phyloP scores from a whole-genome alignment of 1,140 invertebrate genomes.

The Cryptotermes secundus region DNA sequence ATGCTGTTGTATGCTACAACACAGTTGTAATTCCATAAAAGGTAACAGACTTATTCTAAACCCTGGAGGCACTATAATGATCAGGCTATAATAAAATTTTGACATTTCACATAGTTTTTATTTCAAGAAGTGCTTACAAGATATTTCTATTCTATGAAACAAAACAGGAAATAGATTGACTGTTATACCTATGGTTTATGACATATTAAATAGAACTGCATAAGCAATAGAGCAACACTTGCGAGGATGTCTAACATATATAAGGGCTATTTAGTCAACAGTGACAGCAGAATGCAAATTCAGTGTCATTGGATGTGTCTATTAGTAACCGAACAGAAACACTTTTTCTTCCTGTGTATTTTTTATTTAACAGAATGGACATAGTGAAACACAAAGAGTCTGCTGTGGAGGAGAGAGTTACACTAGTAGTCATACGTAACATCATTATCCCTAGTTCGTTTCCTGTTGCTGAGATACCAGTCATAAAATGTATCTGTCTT shows the following conservation, averaged over 20 bases:
- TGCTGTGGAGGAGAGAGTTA: not conserved
- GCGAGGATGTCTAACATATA: not conserved
- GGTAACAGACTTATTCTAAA: too few relatives aligned
- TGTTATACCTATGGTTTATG: not conserved
- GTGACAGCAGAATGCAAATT: not conserved
- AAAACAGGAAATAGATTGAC: not conserved
- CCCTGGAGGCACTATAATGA: not conserved
- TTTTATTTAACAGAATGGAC: conserved; percentile 3
- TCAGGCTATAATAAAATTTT: not conserved
- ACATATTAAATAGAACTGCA: not conserved
- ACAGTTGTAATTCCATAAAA: too few relatives aligned
- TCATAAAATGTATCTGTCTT: not conserved
- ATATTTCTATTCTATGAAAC: not conserved
- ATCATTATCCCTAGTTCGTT: not conserved
- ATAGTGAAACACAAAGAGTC: not conserved
- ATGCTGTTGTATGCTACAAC: too few relatives aligned
- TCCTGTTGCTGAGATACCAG: conserved; percentile 1
- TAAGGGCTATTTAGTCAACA: not conserved
- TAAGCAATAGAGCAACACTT: not conserved
- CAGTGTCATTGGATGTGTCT: not conserved
- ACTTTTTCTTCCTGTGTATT: not conserved
- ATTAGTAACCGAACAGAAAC: not conserved
- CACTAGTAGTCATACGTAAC: not conserved
- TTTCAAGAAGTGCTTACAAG: not conserved
- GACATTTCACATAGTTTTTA: not conserved